phyloP scores from a whole-genome alignment of 2,113 vertebrate genomes.

The Halcyon senegalensis region DNA sequence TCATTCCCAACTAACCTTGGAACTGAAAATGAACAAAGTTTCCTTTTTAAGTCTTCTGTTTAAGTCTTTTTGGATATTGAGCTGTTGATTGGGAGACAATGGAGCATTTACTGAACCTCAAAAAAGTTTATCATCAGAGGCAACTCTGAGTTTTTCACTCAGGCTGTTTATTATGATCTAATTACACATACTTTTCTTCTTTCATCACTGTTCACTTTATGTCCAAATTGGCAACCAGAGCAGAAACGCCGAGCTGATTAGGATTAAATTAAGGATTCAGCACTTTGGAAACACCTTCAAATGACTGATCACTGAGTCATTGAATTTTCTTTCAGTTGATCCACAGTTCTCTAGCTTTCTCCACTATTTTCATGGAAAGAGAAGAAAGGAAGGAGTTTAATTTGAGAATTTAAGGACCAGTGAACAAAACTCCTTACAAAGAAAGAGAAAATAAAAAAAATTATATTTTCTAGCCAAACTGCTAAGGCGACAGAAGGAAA shows the following conservation, averaged over 20 bases:
- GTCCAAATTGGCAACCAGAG: background rate
- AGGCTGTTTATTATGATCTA: background rate
- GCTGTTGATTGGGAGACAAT: background rate
- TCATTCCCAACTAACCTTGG: background rate
- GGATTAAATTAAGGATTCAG: conserved; percentile 3
- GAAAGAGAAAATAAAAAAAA: background rate
- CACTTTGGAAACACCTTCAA: conserved; percentile 23
- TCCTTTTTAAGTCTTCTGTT: background rate
- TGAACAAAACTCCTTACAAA: background rate
- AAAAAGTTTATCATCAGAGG: background rate
- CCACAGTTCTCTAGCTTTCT: background rate
- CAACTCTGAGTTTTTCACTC: background rate
- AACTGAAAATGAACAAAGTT: background rate
- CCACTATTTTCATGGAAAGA: background rate
- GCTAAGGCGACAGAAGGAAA: background rate
- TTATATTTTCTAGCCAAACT: background rate
- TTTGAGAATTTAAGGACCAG: background rate
- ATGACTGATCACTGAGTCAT: background rate
- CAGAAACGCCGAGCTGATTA: conserved; percentile 26
- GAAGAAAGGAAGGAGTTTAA: background rate
- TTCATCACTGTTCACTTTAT: background rate
- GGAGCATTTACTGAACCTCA: background rate
- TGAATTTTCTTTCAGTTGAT: conserved; percentile 20
- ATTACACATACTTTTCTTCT: background rate
- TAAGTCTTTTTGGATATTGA: background rate